Conservation (phyloP, 2,888 invertebrate genomes). For the Enchytraeus crypticus region DNA sequence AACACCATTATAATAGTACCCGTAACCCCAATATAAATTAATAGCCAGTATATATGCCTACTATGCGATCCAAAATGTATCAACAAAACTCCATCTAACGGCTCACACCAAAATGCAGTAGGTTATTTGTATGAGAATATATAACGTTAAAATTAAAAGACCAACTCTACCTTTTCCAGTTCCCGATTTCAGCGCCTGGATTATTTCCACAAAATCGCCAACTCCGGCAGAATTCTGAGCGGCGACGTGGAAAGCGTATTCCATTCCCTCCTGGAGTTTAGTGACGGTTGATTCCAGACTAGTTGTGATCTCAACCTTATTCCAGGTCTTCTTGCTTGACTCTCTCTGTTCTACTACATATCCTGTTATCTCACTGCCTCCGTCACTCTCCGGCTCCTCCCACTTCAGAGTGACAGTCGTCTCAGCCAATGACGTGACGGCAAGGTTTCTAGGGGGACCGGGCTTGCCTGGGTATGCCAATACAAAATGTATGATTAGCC, state of each 20-base stretch:
- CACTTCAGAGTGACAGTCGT: conserved; percentile 36
- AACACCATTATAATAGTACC: no score
- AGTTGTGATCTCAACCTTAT: neutral
- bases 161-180: conserved; percentile 13
- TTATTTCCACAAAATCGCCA: conserved; percentile 47
- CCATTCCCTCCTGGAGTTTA: conserved; percentile 13
- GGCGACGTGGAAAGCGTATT: conserved; percentile 23
- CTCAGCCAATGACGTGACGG: conserved; percentile 20
- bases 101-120: no score
- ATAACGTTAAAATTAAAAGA: no score
- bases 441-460: conserved; percentile 27
- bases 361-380: conserved; percentile 23
- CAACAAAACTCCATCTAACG: no score
- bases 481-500: neutral
- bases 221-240: conserved; percentile 59
- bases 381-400: conserved; percentile 21
- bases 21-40: no score
- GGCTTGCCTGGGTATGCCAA: conserved; percentile 30
- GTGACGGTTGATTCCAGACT: conserved; percentile 10
- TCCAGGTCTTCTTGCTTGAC: conserved; percentile 13
- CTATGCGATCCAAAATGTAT: no score
- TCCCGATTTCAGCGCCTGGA: conserved; percentile 34
- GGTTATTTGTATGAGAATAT: no score
- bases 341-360: conserved; percentile 31
- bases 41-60: no score